These are phyloP conservation scores for Chinchilla lanigera DNA, from an alignment of 2,113 vertebrate genomes.

Conservation along the genomic window DNA sequence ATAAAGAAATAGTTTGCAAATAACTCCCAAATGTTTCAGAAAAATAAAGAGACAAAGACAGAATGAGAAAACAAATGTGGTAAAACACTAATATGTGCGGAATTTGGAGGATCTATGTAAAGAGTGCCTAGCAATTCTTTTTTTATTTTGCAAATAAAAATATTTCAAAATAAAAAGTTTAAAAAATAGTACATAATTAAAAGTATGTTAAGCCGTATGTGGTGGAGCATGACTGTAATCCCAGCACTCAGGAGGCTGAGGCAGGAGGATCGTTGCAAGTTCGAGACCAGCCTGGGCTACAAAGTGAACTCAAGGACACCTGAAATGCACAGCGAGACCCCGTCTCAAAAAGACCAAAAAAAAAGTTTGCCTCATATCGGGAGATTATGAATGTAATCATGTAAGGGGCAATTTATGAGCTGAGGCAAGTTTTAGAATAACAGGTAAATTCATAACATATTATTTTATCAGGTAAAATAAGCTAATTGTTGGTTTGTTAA, in stretches of 20 bases:
- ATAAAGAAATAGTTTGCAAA: background rate
- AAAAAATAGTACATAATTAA: background rate
- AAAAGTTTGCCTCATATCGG: background rate
- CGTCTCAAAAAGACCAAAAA: too few species aligned
- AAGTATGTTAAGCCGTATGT: too few species aligned
- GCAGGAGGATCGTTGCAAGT: too few species aligned
- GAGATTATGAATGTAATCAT: background rate
- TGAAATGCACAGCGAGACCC: too few species aligned
- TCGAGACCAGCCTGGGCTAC: too few species aligned
- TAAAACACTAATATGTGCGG: background rate
- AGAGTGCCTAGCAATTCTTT: background rate
- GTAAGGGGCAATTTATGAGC: background rate
- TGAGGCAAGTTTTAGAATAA: background rate
- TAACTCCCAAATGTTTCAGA: background rate
- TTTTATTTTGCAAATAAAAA: conserved; percentile 13
- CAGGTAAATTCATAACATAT: background rate
- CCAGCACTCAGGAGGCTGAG: too few species aligned
- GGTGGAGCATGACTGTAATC: too few species aligned
- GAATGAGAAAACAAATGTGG: background rate
- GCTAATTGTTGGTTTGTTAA: background rate
- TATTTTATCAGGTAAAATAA: conserved; percentile 32
- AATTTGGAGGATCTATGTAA: background rate
- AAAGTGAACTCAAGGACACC: too few species aligned
- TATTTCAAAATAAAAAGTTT: conserved; percentile 29
- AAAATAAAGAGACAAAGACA: background rate